Conservation (phyloP, 2,113 vertebrate species). For the Nannobrachium achirus region DNA sequence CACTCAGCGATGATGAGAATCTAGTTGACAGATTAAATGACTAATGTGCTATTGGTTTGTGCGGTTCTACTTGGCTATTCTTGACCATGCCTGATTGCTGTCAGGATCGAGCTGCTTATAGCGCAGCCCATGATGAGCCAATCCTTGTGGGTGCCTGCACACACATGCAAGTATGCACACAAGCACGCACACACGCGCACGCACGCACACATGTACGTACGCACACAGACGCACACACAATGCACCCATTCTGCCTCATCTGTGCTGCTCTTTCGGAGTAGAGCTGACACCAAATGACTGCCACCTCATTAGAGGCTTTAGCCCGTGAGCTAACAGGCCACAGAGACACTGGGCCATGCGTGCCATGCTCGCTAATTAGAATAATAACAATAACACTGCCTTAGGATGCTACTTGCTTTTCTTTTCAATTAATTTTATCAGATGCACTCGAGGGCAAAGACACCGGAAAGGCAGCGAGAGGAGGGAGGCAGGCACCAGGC, state of each 20-base stretch:
- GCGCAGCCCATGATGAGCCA: slow-evolving; percentile 48
- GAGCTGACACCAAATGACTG: slow-evolving; percentile 74
- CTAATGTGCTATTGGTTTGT: slow-evolving; percentile 31
- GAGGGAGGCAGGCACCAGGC: slow-evolving; percentile 26
- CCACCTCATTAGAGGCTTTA: slow-evolving; percentile 77
- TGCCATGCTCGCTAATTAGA: slow-evolving; percentile 77
- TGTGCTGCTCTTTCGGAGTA: slow-evolving; percentile 59
- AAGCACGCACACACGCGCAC: background rate
- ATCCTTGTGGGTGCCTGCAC: slow-evolving; percentile 21
- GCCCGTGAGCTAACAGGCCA: slow-evolving; percentile 73
- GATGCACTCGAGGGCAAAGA: slow-evolving; percentile 60
- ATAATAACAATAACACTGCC: slow-evolving; percentile 79
- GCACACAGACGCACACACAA: slow-evolving; percentile 31
- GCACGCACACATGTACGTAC: slow-evolving; percentile 14
- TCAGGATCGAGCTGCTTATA: slow-evolving; percentile 46
- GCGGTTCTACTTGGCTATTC: slow-evolving; percentile 55
- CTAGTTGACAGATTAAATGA: slow-evolving; percentile 30
- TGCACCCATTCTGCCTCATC: slow-evolving; percentile 64
- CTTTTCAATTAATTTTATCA: slow-evolving; percentile 81
- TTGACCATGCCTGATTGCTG: slow-evolving; percentile 62
- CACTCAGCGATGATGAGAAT: slow-evolving; percentile 7
- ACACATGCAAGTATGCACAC: background rate
- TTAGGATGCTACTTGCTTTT: slow-evolving; percentile 76
- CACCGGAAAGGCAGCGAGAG: slow-evolving; percentile 40
- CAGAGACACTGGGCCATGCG: slow-evolving; percentile 67